Percentiles rank a stretch among this genome's conserved stretches.
phyloP scores from a whole-genome alignment of 2,797 vertebrate genomes.

The Pangasius sanitwongsei region DNA sequence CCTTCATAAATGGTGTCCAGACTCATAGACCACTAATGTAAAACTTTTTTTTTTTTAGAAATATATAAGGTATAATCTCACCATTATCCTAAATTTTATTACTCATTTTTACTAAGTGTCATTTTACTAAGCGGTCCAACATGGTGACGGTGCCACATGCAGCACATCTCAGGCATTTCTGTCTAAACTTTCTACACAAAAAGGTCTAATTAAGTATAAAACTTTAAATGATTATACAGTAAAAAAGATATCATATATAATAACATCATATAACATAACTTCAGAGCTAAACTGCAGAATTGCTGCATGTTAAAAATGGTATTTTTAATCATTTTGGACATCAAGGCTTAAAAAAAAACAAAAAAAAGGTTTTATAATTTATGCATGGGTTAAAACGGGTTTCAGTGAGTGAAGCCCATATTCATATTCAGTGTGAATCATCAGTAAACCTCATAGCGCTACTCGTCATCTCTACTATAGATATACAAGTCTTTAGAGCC shows the following conservation, averaged over 20 bases:
- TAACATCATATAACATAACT: neutral
- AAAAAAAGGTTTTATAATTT: neutral
- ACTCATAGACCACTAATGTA: neutral
- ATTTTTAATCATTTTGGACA: neutral
- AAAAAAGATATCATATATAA: neutral
- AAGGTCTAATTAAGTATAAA: neutral
- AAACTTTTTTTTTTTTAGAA: neutral
- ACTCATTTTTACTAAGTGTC: neutral
- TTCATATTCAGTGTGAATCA: slow-evolving; percentile 11
- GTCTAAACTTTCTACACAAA: neutral
- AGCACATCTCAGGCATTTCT: neutral
- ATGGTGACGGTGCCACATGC: neutral
- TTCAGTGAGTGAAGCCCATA: neutral
- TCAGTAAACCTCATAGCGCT: slow-evolving; percentile 2
- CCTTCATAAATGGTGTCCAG: neutral
- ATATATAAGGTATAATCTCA: neutral
- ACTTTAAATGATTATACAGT: neutral
- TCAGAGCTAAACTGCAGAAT: neutral
- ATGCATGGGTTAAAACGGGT: neutral
- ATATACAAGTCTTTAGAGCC: neutral
- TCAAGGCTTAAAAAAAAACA: neutral
- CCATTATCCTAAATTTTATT: neutral
- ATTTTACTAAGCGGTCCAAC: neutral
- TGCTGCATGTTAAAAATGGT: neutral
- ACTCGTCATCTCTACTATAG: neutral